Base-by-base conservation (phyloP, 1,140 invertebrate species). In the Eupristina koningsbergeri region DNA sequence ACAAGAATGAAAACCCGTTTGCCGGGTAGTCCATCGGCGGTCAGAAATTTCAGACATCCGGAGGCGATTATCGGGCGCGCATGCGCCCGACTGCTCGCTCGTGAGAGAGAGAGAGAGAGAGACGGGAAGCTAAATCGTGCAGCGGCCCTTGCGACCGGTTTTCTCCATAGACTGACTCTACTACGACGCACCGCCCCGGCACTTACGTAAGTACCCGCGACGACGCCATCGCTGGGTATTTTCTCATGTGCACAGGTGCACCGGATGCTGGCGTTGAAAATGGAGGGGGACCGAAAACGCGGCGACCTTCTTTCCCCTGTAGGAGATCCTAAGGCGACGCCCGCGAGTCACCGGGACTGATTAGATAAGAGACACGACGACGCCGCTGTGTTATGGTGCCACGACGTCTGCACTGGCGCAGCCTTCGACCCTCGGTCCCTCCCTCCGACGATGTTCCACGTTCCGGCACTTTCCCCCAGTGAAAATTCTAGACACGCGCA, bases 371-470 rank as follows among this genome's bases (percentile, higher is more conserved):
- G 26, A n/a, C 29, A 7, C 50, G 50, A 9, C 50, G 22, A 26
- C 53, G 19, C 5, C n/a, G 19, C 22, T 58, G 34, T 83, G 75
- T 83, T 83, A 26, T 83, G 75, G 75, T 73, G 75, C 81, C 81
- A n/a, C n/a, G 0, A 29, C 22, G 81, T 83, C 81, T 83, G 75
- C 47, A 15, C 15, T n/a, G 71, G 1, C 26, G 61, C 34, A 15
- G 53, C 26, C 76, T 9, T 58, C 53, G 19, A 58, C 53, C 22
- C 26, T 22, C 50, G 13, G 41, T n/a, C 41, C 13, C 47, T 15
- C 47, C 7, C 9, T 50, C 6, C 41, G 11, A 45, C 41, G 11
- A 45, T 45, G n/a, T n/a, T n/a, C n/a, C n/a, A n/a, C n/a, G n/a
- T n/a, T n/a, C n/a, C 41, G 41, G 41, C 50, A 17, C 50, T 8